Conservation (phyloP, 2,888 invertebrate genomes). For the Plemyria rubiginata region DNA sequence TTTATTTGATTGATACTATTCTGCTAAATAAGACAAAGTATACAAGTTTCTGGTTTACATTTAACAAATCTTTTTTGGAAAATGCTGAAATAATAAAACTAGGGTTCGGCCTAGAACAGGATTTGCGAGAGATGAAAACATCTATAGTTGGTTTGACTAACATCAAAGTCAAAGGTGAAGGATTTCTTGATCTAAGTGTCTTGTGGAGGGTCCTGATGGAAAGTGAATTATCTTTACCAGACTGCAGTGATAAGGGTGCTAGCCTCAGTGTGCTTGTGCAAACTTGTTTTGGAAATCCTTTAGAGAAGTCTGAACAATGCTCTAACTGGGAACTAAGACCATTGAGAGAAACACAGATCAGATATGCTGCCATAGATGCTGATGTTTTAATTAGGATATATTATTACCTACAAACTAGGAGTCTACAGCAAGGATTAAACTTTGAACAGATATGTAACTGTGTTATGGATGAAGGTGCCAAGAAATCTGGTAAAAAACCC, state of each 20-base stretch:
- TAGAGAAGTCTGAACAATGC: constrained; percentile 95
- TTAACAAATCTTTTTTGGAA: constrained; percentile 88
- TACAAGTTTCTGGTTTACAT: constrained; percentile 86
- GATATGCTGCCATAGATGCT: constrained; percentile 95
- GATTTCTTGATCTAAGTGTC: constrained; percentile 71
- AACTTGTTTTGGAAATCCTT: constrained; percentile 89
- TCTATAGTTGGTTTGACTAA: constrained; percentile 69
- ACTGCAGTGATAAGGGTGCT: constrained; percentile 78
- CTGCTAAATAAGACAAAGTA: constrained; percentile 82
- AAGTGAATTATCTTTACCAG: constrained; percentile 65
- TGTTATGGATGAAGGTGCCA: constrained; percentile 82
- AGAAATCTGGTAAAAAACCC: constrained; percentile 72
- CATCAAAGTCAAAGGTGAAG: constrained; percentile 78
- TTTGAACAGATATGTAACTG: constrained; percentile 87
- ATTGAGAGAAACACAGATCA: constrained; percentile 89
- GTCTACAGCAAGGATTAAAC: constrained; percentile 79
- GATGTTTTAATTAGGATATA: constrained; percentile 93
- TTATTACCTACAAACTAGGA: constrained; percentile 83
- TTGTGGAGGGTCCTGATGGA: constrained; percentile 73
- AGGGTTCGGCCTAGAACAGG: constrained; percentile 85
- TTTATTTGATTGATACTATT: constrained; percentile 92
- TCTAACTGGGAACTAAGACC: constrained; percentile 96
- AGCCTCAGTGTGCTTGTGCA: constrained; percentile 90
- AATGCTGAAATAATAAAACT: constrained; percentile 92
- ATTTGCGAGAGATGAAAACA: constrained; percentile 76